phyloP scores from a whole-genome alignment of 1,140 invertebrate species.

The Drosophila willistoni region DNA sequence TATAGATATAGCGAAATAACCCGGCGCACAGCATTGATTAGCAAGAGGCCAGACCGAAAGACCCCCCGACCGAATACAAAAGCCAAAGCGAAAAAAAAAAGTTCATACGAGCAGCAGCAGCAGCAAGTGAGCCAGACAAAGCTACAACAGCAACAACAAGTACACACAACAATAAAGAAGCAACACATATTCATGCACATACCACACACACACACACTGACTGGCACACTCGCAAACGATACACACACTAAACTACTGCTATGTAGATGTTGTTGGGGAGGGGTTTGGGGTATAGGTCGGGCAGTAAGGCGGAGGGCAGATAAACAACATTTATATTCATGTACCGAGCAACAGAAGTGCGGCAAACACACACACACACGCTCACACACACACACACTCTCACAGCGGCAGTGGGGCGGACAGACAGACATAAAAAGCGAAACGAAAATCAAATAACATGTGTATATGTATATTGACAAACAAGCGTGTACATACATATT shows the following conservation, averaged over 20 bases:
- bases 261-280: slow-evolving; percentile 10
- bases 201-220: slow-evolving; percentile 29
- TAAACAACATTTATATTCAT: slow-evolving; percentile 82
- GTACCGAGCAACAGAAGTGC: slow-evolving; percentile 66
- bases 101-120: slow-evolving; percentile 67
- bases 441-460: slow-evolving; percentile 78
- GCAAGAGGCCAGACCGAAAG: slow-evolving; percentile 43
- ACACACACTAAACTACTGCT: slow-evolving; percentile 66
- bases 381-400: slow-evolving; percentile 18
- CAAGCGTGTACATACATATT: slow-evolving; percentile 38
- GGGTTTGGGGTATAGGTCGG: slow-evolving; percentile 29
- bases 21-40: slow-evolving; percentile 80
- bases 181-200: slow-evolving; percentile 61
- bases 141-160: slow-evolving; percentile 57
- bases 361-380: slow-evolving; percentile 44
- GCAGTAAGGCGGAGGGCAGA: slow-evolving; percentile 50
- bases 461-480: slow-evolving; percentile 79
- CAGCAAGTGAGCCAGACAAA: slow-evolving; percentile 56
- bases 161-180: slow-evolving; percentile 80
- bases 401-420: not conserved
- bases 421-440: slow-evolving; percentile 61
- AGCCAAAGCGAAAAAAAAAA: slow-evolving; percentile 72
- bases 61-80: slow-evolving; percentile 30
- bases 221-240: slow-evolving; percentile 37
- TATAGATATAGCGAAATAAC: slow-evolving; percentile 80